phyloP scores from a whole-genome alignment of 1,140 invertebrate species.

The Conopomorpha cramerella region DNA sequence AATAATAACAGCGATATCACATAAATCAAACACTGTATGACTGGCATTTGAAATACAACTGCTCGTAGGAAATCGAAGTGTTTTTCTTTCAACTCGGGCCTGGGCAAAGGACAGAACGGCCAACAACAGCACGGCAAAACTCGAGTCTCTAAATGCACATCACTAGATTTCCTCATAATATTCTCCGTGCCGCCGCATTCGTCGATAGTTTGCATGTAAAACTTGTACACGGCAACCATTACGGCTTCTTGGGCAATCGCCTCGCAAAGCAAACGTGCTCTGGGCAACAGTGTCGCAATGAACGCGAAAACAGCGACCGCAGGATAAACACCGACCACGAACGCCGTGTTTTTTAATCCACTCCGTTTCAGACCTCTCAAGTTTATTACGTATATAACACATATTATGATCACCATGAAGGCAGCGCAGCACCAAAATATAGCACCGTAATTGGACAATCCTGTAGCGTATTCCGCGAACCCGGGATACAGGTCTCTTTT shows the following conservation, averaged over 20 bases:
- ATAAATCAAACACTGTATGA: slow-evolving; percentile 63
- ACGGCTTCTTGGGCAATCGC: slow-evolving; percentile 65
- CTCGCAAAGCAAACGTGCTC: slow-evolving; percentile 65
- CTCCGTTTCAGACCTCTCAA: neutral
- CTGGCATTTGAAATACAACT: slow-evolving; percentile 64
- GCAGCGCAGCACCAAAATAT: too few relatives aligned
- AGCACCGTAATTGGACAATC: too few relatives aligned
- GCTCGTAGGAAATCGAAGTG: slow-evolving; percentile 54
- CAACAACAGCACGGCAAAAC: slow-evolving; percentile 67
- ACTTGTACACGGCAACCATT: slow-evolving; percentile 66
- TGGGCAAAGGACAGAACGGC: slow-evolving; percentile 65
- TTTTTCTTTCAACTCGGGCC: too few relatives aligned
- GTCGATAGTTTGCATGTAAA: slow-evolving; percentile 63
- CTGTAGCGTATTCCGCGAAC: too few relatives aligned
- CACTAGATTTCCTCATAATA: slow-evolving; percentile 52
- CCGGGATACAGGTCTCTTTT: too few relatives aligned
- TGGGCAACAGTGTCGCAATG: slow-evolving; percentile 63
- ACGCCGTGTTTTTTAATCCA: neutral
- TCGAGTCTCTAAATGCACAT: slow-evolving; percentile 60
- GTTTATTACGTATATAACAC: too few relatives aligned
- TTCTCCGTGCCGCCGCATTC: slow-evolving; percentile 65
- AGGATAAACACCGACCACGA: slow-evolving; percentile 60
- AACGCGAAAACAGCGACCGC: slow-evolving; percentile 60
- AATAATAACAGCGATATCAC: slow-evolving; percentile 61
- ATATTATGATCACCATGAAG: too few relatives aligned